Conservation (phyloP, 2,888 invertebrate genomes). For the Drosophila neutralis region DNA sequence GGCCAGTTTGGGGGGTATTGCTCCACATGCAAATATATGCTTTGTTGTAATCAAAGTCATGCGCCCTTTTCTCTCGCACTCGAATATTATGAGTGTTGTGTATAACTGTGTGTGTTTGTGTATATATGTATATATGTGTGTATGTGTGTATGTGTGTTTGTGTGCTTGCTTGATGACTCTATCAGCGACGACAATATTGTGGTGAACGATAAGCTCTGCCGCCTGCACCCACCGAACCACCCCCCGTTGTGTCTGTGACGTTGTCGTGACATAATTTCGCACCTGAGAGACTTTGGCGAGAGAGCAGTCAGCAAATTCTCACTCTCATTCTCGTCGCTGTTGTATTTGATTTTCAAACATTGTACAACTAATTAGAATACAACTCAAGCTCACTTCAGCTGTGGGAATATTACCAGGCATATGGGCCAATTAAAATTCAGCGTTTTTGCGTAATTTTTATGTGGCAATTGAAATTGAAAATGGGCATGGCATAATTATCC, state of each 20-base stretch:
- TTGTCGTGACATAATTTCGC: constrained; percentile 62
- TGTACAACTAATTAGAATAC: constrained; percentile 23
- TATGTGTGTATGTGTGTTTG: constrained; percentile 10
- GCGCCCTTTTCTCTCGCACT: constrained; percentile 41
- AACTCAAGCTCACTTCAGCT: neutral
- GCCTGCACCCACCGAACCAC: neutral
- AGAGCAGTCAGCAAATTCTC: constrained; percentile 1
- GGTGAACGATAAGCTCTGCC: constrained; percentile 35
- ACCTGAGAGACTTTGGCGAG: constrained; percentile 36
- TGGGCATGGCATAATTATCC: neutral
- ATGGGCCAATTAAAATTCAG: neutral
- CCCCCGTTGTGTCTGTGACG: neutral
- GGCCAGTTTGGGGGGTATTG: constrained; percentile 15
- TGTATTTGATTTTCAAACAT: constrained; percentile 19
- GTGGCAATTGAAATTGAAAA: neutral
- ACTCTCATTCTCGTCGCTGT: neutral
- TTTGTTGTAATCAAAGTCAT: constrained; percentile 67
- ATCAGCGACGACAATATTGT: constrained; percentile 50
- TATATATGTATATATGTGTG: neutral
- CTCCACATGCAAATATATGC: constrained; percentile 26
- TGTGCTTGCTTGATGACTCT: constrained; percentile 38
- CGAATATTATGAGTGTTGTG: neutral
- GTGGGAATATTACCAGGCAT: neutral
- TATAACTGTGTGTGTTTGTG: neutral
- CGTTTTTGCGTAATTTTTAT: neutral